phyloP scores from a whole-genome alignment of 2,113 vertebrate genomes.

The Numenius arquata region DNA sequence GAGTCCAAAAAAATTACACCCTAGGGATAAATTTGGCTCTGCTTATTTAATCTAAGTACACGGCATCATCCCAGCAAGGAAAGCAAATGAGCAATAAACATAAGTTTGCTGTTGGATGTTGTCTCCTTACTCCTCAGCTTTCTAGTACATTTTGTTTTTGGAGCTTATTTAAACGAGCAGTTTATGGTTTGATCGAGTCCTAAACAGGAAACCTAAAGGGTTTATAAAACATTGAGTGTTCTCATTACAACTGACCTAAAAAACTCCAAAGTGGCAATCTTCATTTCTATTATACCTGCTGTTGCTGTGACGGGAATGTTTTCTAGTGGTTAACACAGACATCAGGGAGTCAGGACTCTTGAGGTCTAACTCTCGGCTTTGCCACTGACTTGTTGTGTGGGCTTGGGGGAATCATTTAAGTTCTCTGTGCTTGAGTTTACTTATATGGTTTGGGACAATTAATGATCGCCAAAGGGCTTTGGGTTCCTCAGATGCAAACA shows the following conservation, averaged over 20 bases:
- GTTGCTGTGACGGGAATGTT: conserved; percentile 1
- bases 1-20: conserved; percentile 51
- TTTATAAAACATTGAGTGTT: conserved; percentile 52
- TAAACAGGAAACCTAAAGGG: conserved; percentile 59
- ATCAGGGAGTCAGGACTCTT: conserved; percentile 4
- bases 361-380: conserved; percentile 19
- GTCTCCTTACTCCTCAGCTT: conserved; percentile 54
- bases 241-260: conserved; percentile 53
- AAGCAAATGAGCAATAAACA: conserved; percentile 62
- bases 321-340: conserved; percentile 31
- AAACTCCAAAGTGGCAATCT: conserved; percentile 9
- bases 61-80: conserved; percentile 49
- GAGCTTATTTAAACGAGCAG: conserved; percentile 65
- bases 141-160: conserved; percentile 57
- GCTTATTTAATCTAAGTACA: conserved; percentile 59
- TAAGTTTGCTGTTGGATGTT: conserved; percentile 53
- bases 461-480: conserved; percentile 59
- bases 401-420: conserved; percentile 53
- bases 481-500: conserved; percentile 52
- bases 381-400: conserved; percentile 57
- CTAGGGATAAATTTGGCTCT: conserved; percentile 60
- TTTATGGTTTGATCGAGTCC: conserved; percentile 63
- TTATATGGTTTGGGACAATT: conserved; percentile 61
- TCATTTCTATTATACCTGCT: conserved; percentile 48
- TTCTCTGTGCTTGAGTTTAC: conserved; percentile 46